Evolutionary conservation across 2,888 invertebrate genomes (phyloP), one percentile per base, ranked within the genome.

Genomic region (Hemithea aestivaria): DNA sequence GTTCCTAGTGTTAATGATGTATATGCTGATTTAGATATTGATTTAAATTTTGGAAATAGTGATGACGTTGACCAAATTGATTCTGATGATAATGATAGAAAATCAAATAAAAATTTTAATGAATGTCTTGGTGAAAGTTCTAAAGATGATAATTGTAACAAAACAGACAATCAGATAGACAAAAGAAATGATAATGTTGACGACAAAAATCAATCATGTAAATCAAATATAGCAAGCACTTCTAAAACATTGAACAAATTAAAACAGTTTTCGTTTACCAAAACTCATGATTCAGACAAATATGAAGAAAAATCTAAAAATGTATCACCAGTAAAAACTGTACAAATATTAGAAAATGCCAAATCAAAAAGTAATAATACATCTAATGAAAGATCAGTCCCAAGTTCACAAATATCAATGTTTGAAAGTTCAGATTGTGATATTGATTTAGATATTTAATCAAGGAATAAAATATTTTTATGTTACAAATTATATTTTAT

Each of bases 341-440:
- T 55, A 24, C 35, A 56, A 4, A 59, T 58, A 48, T 42, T 61
- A 50, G 26, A 20, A 9, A 51, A 57, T 44, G 54, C 45, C 29
- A 58, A 44, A 20, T 51, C 55, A 46, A 62, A 42, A 27, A 53
- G 46, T 36, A 27, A 48, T 11, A 60, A 42, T 44, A 51, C 49
- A 30, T 40, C 48, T 2, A 45, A 27, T 7, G 38, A 42, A 38
- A 34, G 27, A 21, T 12, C 28, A 27, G 50, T 58, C 20, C 51
- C 56, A 16, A 56, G 60, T 57, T 84, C 87, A 21, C 87, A 87
- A 64, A 66, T 78, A 59, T 87, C 87, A 24, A 83, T 88, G 47
- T 88, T 88, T 72, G 87, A 88, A 56, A 81, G 66, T 59, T 74
- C 80, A 25, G 84, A 88, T 62, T 85, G 85, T 77, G 87, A 87